Evolutionary conservation across 2,797 vertebrate species (phyloP).

Genomic region (Pseudochirops cupreus): DNA sequence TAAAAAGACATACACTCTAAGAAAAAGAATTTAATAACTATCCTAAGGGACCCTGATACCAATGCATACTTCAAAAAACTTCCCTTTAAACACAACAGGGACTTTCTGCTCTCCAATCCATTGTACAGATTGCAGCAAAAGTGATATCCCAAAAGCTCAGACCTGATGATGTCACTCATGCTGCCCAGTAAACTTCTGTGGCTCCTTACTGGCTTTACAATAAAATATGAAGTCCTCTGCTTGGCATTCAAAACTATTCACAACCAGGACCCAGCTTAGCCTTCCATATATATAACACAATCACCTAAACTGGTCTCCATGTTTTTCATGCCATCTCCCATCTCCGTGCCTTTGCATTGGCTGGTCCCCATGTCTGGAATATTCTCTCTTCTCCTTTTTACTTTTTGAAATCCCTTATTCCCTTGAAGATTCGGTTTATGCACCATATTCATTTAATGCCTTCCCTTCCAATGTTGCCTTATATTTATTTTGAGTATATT

Average conservation of each 20-base stretch:
- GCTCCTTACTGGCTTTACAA: neutral
- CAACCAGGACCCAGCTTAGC: neutral
- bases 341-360: neutral
- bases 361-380: neutral
- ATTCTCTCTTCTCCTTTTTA: neutral
- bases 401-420: neutral
- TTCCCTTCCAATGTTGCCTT: neutral
- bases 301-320: neutral
- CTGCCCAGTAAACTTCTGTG: neutral
- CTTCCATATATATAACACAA: neutral
- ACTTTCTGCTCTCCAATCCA: neutral
- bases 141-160: neutral
- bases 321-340: neutral
- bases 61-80: slow-evolving; percentile 33
- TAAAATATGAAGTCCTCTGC: neutral
- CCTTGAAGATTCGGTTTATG: neutral
- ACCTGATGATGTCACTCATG: neutral
- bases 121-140: neutral
- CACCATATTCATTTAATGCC: neutral
- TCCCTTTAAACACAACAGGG: neutral
- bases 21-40: slow-evolving; percentile 11
- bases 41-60: slow-evolving; percentile 19
- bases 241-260: neutral
- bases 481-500: neutral
- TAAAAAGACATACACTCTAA: slow-evolving; percentile 38